Evolutionary conservation across 2,113 vertebrate genomes (phyloP), one percentile per base, ranked within the genome.

Genomic region (Trogon surrucura): DNA sequence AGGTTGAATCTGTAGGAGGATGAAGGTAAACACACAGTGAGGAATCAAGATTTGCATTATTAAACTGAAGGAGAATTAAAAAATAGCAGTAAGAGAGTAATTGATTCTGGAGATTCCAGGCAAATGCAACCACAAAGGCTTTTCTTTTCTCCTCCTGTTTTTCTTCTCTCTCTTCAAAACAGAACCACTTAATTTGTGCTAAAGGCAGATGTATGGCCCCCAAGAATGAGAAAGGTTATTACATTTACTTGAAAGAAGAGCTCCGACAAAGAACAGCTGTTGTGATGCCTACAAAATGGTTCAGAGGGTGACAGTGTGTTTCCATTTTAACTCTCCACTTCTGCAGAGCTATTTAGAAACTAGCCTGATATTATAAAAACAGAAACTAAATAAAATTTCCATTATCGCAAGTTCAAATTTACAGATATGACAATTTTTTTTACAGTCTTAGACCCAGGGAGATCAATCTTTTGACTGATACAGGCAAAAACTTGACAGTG

Each of bases 41-140:
- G 80, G 89, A 95, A 94, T 73, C 95, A 95, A 94, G 95, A 97
- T 96, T 84, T 97, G 86, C 29, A 80, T 65, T 79, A 80, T 20
- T 82, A 89, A 91, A 91, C 36, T 88, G 77, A 94, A 82, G 12
- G 19, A 88, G 80, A 86, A 96, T 90, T 96, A 92, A 94, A 95
- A 95, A 80, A 65, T 50, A 96, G 79, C 90, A 50, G 54, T 10
- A 45, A 94, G 88, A 78, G 65, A 34, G 26, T 80, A 80, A 94
- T 80, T 70, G 85, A 93, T 95, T 89, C 84, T 48, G 73, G 81
- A 96, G 89, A 96, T 91, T 80, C 80, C 72, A 85, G 93, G 62
- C 83, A 97, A 97, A 97, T 96, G 75, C 77, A 41, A 93, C 61
- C 54, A 89, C 34, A 78, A 94, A 89, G 38, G 26, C 61, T 89